Conservation (phyloP, 2,113 vertebrate genomes). For the Gracilinanus agilis region DNA sequence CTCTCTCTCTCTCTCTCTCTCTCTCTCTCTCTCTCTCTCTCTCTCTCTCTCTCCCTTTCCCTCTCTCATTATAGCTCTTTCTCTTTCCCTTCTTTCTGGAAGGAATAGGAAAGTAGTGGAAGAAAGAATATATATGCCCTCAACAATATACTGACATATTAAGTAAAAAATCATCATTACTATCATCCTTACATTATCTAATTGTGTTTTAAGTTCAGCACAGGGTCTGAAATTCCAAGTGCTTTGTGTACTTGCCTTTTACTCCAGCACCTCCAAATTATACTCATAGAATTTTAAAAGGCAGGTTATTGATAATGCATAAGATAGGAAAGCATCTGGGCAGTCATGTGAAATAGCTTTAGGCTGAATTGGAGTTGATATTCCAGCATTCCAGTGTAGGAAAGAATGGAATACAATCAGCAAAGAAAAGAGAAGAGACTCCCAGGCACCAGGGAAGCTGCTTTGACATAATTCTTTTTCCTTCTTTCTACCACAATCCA, state of each 20-base stretch:
- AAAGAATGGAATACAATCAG: neutral
- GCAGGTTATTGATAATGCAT: slow-evolving; percentile 42
- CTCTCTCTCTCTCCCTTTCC: neutral
- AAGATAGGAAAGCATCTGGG: slow-evolving; percentile 2
- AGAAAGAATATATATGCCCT: slow-evolving; percentile 56
- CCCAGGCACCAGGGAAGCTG: neutral
- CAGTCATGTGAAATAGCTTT: neutral
- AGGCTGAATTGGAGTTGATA: slow-evolving; percentile 1
- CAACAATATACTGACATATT: slow-evolving; percentile 18
- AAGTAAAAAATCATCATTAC: slow-evolving; percentile 9
- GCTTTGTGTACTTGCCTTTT: slow-evolving; percentile 44
- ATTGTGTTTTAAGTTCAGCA: slow-evolving; percentile 46
- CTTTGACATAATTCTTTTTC: neutral
- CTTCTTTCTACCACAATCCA: neutral
- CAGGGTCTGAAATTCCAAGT: slow-evolving; percentile 42
- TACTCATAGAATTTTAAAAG: slow-evolving; percentile 52
- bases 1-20: slow-evolving; percentile 59
- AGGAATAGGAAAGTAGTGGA: slow-evolving; percentile 41
- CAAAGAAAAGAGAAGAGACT: neutral
- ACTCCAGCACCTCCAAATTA: neutral
- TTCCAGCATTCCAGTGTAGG: neutral
- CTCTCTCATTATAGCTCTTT: neutral
- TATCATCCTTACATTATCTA: slow-evolving; percentile 36
- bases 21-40: neutral
- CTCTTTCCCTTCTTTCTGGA: slow-evolving; percentile 48